Conservation (phyloP, 2,797 vertebrate genomes). For the Onychomys torridus region DNA sequence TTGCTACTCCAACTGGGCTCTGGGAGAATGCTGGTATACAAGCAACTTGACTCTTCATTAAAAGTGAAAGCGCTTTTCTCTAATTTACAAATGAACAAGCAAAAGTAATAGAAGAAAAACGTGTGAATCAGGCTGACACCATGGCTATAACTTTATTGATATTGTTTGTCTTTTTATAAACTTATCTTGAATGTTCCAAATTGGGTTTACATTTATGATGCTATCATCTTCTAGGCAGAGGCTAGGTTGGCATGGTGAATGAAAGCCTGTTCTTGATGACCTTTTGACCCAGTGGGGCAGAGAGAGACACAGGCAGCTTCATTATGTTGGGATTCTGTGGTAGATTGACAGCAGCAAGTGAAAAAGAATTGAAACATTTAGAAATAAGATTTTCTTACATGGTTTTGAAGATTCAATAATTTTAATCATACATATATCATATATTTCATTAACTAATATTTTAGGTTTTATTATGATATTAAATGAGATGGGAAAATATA, state of each 20-base stretch:
- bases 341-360: neutral
- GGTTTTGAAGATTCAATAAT: constrained; percentile 5
- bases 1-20: neutral
- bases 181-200: constrained; percentile 8
- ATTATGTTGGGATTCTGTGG: neutral
- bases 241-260: neutral
- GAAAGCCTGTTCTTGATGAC: neutral
- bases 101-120: neutral
- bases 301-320: neutral
- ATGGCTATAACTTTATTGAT: neutral
- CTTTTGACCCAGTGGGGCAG: neutral
- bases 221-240: neutral
- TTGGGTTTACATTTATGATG: neutral
- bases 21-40: neutral
- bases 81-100: neutral
- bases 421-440: neutral
- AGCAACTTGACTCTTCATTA: neutral
- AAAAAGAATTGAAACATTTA: neutral
- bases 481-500: neutral
- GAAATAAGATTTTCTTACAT: neutral
- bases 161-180: neutral
- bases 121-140: neutral
- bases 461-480: constrained; percentile 5
- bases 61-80: neutral
- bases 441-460: neutral